phyloP scores from a whole-genome alignment of 2,113 vertebrate genomes.

The Crotalus tigris region DNA sequence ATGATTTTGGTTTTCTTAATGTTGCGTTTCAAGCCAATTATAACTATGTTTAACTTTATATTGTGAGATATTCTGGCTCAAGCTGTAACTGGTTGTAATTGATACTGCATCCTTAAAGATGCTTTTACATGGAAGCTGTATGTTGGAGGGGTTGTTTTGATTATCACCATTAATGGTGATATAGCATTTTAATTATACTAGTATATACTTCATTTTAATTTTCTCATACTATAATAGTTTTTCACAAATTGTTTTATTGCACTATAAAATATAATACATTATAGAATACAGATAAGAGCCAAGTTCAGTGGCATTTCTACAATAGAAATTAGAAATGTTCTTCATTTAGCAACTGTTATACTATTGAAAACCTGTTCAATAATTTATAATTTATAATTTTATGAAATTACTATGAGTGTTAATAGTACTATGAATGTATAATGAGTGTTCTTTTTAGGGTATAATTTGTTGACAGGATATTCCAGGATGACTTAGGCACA shows the following conservation, averaged over 20 bases:
- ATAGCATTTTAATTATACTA: not conserved
- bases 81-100: not conserved
- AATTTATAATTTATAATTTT: not conserved
- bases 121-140: not conserved
- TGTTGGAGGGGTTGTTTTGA: not conserved
- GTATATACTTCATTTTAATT: not conserved
- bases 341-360: not conserved
- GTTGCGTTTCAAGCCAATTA: not conserved
- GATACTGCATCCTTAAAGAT: not conserved
- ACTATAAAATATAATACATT: not conserved
- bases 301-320: not conserved
- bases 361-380: not conserved
- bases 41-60: not conserved
- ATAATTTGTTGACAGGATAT: not conserved
- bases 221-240: not conserved
- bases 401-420: not conserved
- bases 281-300: not conserved
- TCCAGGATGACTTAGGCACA: not conserved
- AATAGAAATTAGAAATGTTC: not conserved
- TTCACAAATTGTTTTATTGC: not conserved
- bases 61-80: not conserved
- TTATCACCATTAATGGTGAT: not conserved
- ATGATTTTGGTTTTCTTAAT: no score
- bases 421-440: no score
- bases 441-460: not conserved